Conservation (phyloP, 2,797 vertebrate species). For the Melanotaenia nigrans region DNA sequence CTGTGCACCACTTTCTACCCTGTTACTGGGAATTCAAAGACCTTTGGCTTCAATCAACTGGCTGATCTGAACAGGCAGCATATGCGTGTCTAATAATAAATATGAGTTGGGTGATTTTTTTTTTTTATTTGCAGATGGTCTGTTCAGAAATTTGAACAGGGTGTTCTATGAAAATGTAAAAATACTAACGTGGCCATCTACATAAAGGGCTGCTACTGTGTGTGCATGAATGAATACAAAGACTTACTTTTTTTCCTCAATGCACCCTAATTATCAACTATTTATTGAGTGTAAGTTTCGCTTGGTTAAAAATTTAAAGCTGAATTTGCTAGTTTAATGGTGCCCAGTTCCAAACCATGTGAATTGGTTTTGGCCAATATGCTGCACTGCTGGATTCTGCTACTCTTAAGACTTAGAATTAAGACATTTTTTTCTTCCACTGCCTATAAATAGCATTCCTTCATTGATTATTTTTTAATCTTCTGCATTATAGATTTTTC, state of each 20-base stretch:
- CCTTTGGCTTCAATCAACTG: constrained; percentile 70
- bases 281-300: not conserved
- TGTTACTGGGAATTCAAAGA: constrained; percentile 30
- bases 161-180: constrained; percentile 61
- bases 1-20: not conserved
- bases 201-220: constrained; percentile 49
- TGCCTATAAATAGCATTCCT: not conserved
- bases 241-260: not conserved
- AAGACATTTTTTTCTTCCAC: not conserved
- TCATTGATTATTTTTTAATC: not conserved
- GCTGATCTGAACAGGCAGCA: constrained; percentile 43
- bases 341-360: constrained; percentile 7
- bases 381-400: not conserved
- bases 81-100: constrained; percentile 45
- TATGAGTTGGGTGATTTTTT: constrained; percentile 55
- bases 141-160: constrained; percentile 68
- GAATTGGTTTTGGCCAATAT: constrained; percentile 1
- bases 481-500: not conserved
- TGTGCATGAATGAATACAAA: not conserved
- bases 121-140: constrained; percentile 54
- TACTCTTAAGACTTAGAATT: not conserved
- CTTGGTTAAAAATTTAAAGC: not conserved
- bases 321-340: constrained; percentile 2
- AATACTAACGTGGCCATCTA: constrained; percentile 46
- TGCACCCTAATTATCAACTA: not conserved